These are phyloP conservation scores for Nomada lathburiana DNA, from an alignment of 2,888 invertebrate species.

Conservation along the genomic window DNA sequence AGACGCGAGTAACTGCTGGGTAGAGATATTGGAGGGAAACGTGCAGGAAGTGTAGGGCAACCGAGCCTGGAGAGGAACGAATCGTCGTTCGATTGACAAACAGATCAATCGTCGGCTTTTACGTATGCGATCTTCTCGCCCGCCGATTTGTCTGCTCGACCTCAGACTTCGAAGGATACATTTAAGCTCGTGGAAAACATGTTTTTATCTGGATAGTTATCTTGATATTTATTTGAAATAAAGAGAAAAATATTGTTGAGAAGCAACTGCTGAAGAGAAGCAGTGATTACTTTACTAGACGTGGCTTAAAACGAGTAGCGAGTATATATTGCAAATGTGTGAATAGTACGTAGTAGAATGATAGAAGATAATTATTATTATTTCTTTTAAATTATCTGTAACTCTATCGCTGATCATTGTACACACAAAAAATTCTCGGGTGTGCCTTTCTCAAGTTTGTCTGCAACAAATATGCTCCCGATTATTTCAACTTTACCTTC, in stretches of 20 bases:
- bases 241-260: not conserved
- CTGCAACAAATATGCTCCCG: conserved; percentile 23
- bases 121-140: conserved; percentile 66
- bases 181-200: conserved; percentile 4
- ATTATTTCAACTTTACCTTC: conserved; percentile 17
- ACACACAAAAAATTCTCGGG: conserved; percentile 38
- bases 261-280: not conserved
- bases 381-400: not conserved
- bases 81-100: conserved; percentile 70
- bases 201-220: not conserved
- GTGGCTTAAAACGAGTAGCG: no score
- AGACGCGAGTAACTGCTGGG: not conserved
- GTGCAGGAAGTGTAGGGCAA: not conserved
- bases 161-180: conserved; percentile 14
- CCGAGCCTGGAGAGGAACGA: conserved; percentile 37
- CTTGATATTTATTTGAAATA: not conserved
- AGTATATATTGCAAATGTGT: no score
- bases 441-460: conserved; percentile 8
- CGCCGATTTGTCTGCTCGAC: conserved; percentile 39
- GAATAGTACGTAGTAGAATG: no score
- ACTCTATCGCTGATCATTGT: conserved; percentile 32
- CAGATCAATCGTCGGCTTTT: conserved; percentile 75
- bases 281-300: no score
- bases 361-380: no score
- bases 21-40: conserved; percentile 9